Percentiles rank a stretch among this genome's conserved stretches.
Conservation (phyloP, 2,113 vertebrate genomes). For the Eclectus roratus region DNA sequence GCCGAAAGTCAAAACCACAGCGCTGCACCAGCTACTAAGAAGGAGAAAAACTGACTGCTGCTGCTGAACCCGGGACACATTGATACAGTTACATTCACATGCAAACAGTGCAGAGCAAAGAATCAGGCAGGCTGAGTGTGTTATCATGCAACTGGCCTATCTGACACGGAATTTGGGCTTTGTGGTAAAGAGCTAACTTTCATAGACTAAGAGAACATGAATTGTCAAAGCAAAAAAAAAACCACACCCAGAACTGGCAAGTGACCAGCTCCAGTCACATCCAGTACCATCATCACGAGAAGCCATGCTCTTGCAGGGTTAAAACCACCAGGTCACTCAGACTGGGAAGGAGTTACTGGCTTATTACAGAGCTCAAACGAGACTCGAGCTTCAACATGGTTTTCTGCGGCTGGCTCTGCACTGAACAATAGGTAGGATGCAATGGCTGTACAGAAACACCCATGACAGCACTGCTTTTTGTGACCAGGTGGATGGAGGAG, state of each 20-base stretch:
- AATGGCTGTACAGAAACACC: neutral
- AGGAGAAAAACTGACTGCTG: too few species aligned
- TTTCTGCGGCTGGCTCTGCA: neutral
- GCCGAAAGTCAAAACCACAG: too few species aligned
- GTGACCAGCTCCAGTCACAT: neutral
- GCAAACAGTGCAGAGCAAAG: neutral
- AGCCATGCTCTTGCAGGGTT: neutral
- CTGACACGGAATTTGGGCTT: neutral
- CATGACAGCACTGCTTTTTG: neutral
- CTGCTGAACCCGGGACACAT: too few species aligned
- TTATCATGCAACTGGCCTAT: neutral
- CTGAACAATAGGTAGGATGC: neutral
- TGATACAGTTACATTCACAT: too few species aligned
- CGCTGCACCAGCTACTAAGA: too few species aligned
- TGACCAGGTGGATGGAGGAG: neutral
- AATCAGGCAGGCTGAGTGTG: neutral
- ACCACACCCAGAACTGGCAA: neutral
- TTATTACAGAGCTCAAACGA: neutral
- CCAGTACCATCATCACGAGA: neutral
- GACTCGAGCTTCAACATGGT: accelerated
- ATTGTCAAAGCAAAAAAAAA: neutral
- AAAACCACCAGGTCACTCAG: neutral
- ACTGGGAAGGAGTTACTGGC: neutral
- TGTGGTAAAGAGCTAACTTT: neutral
- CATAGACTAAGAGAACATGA: neutral